phyloP scores from a whole-genome alignment of 2,888 invertebrate genomes.

The Falcaria lacertinaria region DNA sequence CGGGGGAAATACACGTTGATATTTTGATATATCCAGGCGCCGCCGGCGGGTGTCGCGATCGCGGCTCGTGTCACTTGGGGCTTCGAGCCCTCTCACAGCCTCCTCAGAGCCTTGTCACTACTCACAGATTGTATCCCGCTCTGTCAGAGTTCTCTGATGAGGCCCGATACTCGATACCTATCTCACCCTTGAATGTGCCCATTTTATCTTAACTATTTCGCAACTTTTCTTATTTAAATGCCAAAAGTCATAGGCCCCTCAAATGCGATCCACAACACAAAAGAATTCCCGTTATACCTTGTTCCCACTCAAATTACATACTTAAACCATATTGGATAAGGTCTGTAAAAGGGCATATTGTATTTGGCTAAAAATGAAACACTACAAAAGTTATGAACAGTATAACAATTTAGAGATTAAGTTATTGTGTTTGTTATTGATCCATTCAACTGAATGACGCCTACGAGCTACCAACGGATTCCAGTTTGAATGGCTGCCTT shows the following conservation, averaged over 20 bases:
- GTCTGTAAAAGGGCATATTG: background rate
- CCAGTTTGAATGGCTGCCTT: background rate
- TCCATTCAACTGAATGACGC: background rate
- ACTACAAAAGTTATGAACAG: too few relatives aligned
- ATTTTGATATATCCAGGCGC: constrained; percentile 55
- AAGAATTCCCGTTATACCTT: too few relatives aligned
- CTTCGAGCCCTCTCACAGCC: too few relatives aligned
- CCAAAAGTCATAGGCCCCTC: too few relatives aligned
- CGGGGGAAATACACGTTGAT: constrained; percentile 48
- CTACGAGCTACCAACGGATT: background rate
- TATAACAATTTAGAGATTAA: background rate
- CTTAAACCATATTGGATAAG: background rate
- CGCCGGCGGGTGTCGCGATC: constrained; percentile 43
- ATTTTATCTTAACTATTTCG: too few relatives aligned
- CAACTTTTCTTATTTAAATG: too few relatives aligned
- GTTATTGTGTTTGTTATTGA: background rate
- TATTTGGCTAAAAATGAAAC: background rate
- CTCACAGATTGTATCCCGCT: constrained; percentile 56
- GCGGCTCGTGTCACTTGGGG: constrained; percentile 44
- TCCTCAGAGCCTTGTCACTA: too few relatives aligned
- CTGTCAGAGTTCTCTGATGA: constrained; percentile 50
- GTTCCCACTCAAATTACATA: too few relatives aligned
- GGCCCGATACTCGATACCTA: too few relatives aligned
- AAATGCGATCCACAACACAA: too few relatives aligned
- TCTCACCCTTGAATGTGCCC: too few relatives aligned